phyloP scores from a whole-genome alignment of 2,113 vertebrate genomes.

The Haemorhous mexicanus region DNA sequence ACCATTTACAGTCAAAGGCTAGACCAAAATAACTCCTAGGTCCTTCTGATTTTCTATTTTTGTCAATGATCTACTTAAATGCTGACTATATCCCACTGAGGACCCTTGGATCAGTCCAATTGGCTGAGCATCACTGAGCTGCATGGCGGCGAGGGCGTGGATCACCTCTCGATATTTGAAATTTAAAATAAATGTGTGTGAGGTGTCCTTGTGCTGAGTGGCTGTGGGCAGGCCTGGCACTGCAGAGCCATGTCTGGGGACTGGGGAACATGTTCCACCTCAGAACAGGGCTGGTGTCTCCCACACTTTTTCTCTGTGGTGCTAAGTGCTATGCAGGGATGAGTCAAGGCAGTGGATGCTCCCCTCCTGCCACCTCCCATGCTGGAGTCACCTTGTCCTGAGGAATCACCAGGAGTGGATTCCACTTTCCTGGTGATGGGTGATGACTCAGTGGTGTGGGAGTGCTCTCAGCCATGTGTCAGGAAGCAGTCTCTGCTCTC shows the following conservation, averaged over 20 bases:
- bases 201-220: background rate
- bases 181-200: background rate
- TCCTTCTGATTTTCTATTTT: conserved; percentile 57
- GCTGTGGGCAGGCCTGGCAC: background rate
- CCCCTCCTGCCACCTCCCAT: accelerated
- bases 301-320: background rate
- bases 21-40: conserved; percentile 30
- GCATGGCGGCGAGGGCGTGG: accelerated
- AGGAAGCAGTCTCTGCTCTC: background rate
- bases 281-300: background rate
- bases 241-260: background rate
- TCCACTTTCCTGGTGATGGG: background rate
- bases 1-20: conserved; percentile 62
- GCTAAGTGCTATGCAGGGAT: background rate
- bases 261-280: background rate
- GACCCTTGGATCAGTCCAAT: background rate
- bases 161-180: background rate
- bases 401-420: background rate
- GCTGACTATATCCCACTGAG: conserved; percentile 13
- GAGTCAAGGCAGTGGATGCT: background rate
- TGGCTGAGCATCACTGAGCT: background rate
- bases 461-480: background rate
- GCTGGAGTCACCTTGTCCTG: background rate
- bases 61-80: conserved; percentile 49
- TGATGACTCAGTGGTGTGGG: background rate